Conservation (phyloP, 2,113 vertebrate genomes). For the Amblyornis subalaris region DNA sequence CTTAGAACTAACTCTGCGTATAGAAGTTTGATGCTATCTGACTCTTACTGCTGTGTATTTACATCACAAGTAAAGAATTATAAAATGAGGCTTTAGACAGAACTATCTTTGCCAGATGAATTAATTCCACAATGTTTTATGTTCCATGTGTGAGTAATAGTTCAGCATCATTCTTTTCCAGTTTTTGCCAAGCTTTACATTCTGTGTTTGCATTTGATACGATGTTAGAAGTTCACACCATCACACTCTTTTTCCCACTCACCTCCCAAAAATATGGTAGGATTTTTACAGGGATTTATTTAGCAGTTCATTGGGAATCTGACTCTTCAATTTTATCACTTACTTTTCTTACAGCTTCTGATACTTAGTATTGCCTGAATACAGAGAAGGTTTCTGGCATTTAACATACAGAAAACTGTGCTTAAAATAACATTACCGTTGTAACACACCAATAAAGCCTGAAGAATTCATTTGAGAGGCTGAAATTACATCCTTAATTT, state of each 20-base stretch:
- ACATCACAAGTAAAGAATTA: background rate
- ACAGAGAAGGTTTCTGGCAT: background rate
- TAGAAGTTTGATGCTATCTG: background rate
- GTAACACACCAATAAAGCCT: background rate
- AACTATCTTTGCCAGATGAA: background rate
- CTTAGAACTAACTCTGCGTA: background rate
- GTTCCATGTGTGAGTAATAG: background rate
- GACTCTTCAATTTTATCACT: background rate
- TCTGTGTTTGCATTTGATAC: background rate
- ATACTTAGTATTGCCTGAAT: background rate
- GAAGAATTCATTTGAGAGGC: background rate
- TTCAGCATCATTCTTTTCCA: background rate
- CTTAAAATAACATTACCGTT: constrained; percentile 13
- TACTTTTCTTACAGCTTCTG: background rate
- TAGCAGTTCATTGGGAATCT: background rate
- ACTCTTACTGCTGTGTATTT: background rate
- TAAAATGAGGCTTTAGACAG: background rate
- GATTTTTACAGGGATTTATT: constrained; percentile 11
- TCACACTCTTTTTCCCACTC: background rate
- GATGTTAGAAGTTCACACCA: background rate
- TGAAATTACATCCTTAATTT: constrained; percentile 30
- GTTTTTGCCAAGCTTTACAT: background rate
- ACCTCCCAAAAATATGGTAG: background rate
- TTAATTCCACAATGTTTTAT: background rate
- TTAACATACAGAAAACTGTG: background rate